These are phyloP conservation scores for Rhagonycha fulva DNA, from an alignment of 2,888 invertebrate species.

Conservation along the genomic window DNA sequence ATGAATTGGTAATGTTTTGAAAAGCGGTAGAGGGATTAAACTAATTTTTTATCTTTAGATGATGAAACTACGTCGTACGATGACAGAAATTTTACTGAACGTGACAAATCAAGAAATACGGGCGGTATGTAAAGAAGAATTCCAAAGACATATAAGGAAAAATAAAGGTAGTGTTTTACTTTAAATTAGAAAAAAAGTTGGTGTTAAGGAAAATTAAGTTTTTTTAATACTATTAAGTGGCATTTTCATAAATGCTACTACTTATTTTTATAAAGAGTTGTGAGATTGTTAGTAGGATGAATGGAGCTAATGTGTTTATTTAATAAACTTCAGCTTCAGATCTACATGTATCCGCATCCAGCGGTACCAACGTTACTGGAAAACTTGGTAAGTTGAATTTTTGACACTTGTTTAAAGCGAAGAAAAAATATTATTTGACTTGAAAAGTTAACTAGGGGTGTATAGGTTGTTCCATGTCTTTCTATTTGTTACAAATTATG, in stretches of 20 bases:
- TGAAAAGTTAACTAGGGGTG: not conserved
- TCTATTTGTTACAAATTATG: not conserved
- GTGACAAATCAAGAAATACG: constrained; percentile 91
- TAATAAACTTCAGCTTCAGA: constrained; percentile 57
- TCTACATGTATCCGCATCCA: constrained; percentile 53
- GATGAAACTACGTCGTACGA: constrained; percentile 81
- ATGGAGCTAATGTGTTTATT: constrained; percentile 52
- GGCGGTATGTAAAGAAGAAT: constrained; percentile 82
- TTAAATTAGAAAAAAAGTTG: constrained; percentile 3
- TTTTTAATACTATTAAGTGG: constrained; percentile 16
- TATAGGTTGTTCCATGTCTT: not conserved
- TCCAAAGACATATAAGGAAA: constrained; percentile 70
- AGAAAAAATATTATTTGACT: not conserved
- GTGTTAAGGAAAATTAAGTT: constrained; percentile 27
- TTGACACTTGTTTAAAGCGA: not conserved
- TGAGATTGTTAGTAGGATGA: constrained; percentile 52
- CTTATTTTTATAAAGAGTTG: constrained; percentile 19
- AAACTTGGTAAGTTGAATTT: constrained; percentile 82
- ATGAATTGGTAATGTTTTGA: constrained; percentile 63
- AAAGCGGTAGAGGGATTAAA: not conserved
- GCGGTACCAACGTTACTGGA: constrained; percentile 80
- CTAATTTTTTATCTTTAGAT: constrained; percentile 66
- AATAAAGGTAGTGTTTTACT: constrained; percentile 74
- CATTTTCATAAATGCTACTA: constrained; percentile 12
- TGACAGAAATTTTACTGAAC: constrained; percentile 93